Percentiles rank a stretch among this genome's conserved stretches.
These are phyloP conservation scores for Mythimna vitellina DNA, from an alignment of 2,888 invertebrate species.

Conservation along the genomic window DNA sequence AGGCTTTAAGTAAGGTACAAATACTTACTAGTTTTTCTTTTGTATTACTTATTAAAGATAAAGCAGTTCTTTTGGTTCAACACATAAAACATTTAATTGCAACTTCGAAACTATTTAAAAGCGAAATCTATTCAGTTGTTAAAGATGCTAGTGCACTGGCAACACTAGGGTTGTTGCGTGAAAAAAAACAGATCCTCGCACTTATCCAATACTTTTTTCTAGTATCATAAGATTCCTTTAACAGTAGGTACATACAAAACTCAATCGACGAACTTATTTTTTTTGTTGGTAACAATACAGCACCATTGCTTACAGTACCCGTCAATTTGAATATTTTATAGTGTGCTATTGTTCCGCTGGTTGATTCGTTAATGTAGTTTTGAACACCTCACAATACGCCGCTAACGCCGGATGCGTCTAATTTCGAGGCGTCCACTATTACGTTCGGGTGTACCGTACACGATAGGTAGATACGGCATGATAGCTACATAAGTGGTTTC, in stretches of 20 bases:
- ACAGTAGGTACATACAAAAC: not conserved
- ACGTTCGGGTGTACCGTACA: slow-evolving; percentile 58
- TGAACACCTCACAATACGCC: slow-evolving; percentile 63
- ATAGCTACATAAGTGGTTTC: slow-evolving; percentile 65
- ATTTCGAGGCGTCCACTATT: slow-evolving; percentile 57
- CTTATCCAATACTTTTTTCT: not conserved
- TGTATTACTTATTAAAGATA: too few species aligned
- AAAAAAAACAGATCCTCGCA: not conserved
- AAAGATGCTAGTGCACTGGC: too few species aligned
- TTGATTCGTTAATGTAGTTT: slow-evolving; percentile 64
- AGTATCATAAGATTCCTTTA: not conserved
- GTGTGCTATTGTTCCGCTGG: slow-evolving; percentile 55
- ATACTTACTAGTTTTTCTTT: not conserved
- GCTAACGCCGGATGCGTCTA: slow-evolving; percentile 59
- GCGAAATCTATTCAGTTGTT: too few species aligned
- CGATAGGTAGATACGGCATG: slow-evolving; percentile 54
- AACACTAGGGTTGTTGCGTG: too few species aligned
- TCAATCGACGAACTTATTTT: not conserved
- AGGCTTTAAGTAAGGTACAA: too few species aligned
- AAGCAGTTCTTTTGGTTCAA: too few species aligned
- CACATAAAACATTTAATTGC: not conserved
- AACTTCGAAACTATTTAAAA: not conserved
- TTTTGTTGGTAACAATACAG: slow-evolving; percentile 20
- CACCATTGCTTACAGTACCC: slow-evolving; percentile 39
- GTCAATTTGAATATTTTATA: slow-evolving; percentile 51